Base-by-base conservation (phyloP, 2,113 vertebrate genomes). In the Callorhinus ursinus region DNA sequence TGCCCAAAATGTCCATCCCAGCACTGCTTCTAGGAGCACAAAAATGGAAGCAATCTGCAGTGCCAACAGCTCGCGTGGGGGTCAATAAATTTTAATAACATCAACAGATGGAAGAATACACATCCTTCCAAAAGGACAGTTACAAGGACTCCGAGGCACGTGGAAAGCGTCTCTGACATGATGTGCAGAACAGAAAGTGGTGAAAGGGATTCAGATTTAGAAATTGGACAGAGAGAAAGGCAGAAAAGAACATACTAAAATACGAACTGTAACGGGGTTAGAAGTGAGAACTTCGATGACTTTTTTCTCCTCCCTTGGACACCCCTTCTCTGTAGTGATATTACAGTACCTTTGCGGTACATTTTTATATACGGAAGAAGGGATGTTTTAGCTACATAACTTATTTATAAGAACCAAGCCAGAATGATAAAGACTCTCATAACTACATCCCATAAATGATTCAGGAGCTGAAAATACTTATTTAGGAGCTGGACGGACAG, bases 371-470 rank as follows among this genome's bases (percentile, higher is more conserved):
- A 84, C 46, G n/a, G 33, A 71, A 95, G 81, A 97, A 94, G 77
- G 59, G 57, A 94, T 57, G 69, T 81, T 85, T 95, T 84, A 82
- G 82, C 36, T 74, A 7, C 19, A 11, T 88, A 39, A 94, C 33
- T 97, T 93, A 96, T 94, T 95, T 93, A 90, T 72, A 95, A 97
- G 93, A 96, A 80, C 76, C 28, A 49, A 87, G 13, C 15, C 42
- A 93, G 76, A 83, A 97, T 85, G 85, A 94, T 74, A 65, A 90
- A 92, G 80, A 76, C 14, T 53, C 80, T 90, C 65, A 7, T 0
- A 24, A 93, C 63, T 90, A 12, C 72, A 72, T 42, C 7, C 26
- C 33, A 91, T 96, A 89, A 95, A 96, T 93, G 88, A 96, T 83
- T 96, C 91, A 83, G 88, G 31, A 24, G 33, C 83, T 63, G 74